Percentiles rank a stretch among this genome's conserved stretches.
phyloP scores from a whole-genome alignment of 2,113 vertebrate species.

The Odobenus rosmarus region DNA sequence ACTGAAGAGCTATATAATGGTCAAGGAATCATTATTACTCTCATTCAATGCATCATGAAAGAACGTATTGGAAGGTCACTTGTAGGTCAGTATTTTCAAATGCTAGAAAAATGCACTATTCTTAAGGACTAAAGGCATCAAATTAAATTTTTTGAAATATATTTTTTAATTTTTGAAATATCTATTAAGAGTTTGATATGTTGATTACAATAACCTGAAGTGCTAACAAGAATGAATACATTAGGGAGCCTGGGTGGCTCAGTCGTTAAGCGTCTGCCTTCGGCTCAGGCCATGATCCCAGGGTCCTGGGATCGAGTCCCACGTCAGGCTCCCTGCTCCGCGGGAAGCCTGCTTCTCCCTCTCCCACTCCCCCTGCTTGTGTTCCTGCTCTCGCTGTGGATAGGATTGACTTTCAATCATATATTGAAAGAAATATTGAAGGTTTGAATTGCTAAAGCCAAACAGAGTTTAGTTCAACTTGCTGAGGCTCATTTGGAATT shows the following conservation, averaged over 20 bases:
- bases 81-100: slow-evolving; percentile 44
- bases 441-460: slow-evolving; percentile 5
- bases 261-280: too few species aligned
- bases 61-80: slow-evolving; percentile 4
- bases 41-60: slow-evolving; percentile 40
- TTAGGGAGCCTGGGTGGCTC: neutral
- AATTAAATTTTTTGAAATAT: slow-evolving; percentile 33
- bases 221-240: slow-evolving; percentile 9
- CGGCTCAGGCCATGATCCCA: too few species aligned
- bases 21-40: slow-evolving; percentile 52
- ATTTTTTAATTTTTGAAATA: neutral
- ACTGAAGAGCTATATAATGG: slow-evolving; percentile 48
- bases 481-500: slow-evolving; percentile 44
- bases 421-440: slow-evolving; percentile 32
- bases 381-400: neutral
- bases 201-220: neutral
- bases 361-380: too few species aligned
- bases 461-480: slow-evolving; percentile 48
- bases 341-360: too few species aligned
- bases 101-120: slow-evolving; percentile 28
- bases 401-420: slow-evolving; percentile 14
- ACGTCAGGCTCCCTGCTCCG: too few species aligned
- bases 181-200: neutral
- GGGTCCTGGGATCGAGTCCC: too few species aligned
- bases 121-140: neutral